These are phyloP conservation scores for Rhinolophus sinicus DNA, from an alignment of 2,113 vertebrate genomes.

Conservation along the genomic window DNA sequence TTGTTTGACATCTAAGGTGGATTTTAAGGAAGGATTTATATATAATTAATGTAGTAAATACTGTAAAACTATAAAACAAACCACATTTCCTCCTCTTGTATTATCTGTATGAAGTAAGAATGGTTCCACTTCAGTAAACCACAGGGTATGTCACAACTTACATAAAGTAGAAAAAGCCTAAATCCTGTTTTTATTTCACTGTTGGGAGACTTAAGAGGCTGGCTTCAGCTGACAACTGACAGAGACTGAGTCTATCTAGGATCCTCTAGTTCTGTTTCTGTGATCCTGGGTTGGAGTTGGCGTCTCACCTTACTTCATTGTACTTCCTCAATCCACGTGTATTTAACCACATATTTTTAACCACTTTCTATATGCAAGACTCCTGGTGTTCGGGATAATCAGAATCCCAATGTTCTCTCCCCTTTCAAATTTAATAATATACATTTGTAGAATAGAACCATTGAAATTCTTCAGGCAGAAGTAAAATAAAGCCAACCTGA, in stretches of 20 bases:
- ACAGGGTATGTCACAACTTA: neutral
- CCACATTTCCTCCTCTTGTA: neutral
- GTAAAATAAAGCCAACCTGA: neutral
- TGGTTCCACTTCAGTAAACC: neutral
- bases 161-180: neutral
- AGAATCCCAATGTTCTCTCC: neutral
- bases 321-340: neutral
- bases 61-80: too few relatives aligned
- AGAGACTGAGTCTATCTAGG: neutral
- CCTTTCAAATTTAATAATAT: neutral
- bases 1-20: too few relatives aligned
- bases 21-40: too few relatives aligned
- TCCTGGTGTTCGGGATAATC: neutral
- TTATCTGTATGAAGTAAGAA: neutral
- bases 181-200: neutral
- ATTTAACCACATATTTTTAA: neutral
- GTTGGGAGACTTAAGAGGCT: neutral
- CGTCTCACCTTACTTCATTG: neutral
- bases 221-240: neutral
- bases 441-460: neutral
- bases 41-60: too few relatives aligned
- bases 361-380: neutral
- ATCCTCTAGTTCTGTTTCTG: conserved; percentile 26
- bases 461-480: neutral
- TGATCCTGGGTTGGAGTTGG: neutral